Conservation (phyloP, 2,113 vertebrate species). For the Clinocottus analis region DNA sequence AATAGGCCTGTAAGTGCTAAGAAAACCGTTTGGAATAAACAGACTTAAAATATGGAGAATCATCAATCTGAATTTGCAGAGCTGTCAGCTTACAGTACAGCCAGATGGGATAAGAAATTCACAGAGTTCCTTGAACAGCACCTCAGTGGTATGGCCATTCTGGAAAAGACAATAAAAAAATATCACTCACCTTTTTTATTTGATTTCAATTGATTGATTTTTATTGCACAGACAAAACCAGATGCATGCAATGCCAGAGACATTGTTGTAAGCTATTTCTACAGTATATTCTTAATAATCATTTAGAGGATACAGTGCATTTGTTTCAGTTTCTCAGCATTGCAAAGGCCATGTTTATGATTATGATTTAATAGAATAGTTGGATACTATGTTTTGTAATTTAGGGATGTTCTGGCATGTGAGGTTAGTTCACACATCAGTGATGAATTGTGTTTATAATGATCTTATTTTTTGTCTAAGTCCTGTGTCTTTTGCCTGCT, state of each 20-base stretch:
- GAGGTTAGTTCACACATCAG: constrained; percentile 10
- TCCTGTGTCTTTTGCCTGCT: constrained; percentile 54
- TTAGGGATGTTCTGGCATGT: constrained; percentile 17
- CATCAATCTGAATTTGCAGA: constrained; percentile 54
- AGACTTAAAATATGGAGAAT: constrained; percentile 38
- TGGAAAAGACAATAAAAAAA: constrained; percentile 13
- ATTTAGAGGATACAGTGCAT: not conserved
- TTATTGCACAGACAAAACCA: not conserved
- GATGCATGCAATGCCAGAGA: not conserved
- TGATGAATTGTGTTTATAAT: constrained; percentile 15
- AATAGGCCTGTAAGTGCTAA: constrained; percentile 69
- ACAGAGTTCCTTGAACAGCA: not conserved
- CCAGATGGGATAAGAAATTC: constrained; percentile 33
- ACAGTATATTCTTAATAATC: not conserved
- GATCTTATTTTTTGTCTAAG: constrained; percentile 36
- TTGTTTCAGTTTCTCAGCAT: not conserved
- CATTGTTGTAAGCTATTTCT: not conserved
- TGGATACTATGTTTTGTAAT: not conserved
- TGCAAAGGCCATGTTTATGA: not conserved
- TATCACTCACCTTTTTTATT: not conserved
- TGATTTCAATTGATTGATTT: not conserved
- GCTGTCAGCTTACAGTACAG: constrained; percentile 27
- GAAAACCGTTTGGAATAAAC: constrained; percentile 35
- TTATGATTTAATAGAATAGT: not conserved
- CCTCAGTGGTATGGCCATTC: not conserved